Percentiles rank a stretch among this genome's conserved stretches.
These are phyloP conservation scores for Araneus ventricosus DNA, from an alignment of 1,140 invertebrate genomes.

Conservation along the genomic window DNA sequence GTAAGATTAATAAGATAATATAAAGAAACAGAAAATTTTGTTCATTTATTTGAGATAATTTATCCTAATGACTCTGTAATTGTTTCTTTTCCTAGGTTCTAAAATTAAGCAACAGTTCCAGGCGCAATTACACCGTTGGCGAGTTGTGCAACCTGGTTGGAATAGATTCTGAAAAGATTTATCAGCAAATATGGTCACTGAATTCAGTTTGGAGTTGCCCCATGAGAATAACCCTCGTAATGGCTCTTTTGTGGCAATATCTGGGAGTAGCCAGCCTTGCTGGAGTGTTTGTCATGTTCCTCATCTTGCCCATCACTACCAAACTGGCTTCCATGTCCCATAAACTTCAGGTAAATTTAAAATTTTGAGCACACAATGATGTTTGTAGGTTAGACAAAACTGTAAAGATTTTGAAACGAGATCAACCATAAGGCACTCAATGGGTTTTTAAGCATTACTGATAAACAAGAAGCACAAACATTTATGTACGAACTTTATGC, in stretches of 20 bases:
- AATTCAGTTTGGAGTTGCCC: slow-evolving; percentile 75
- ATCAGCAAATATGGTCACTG: slow-evolving; percentile 64
- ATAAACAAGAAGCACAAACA: too few relatives aligned
- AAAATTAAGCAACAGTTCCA: slow-evolving; percentile 50
- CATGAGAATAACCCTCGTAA: slow-evolving; percentile 67
- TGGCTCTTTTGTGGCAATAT: slow-evolving; percentile 76
- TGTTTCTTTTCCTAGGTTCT: slow-evolving; percentile 58
- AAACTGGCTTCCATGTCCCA: slow-evolving; percentile 78
- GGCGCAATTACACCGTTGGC: slow-evolving; percentile 75
- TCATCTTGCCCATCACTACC: slow-evolving; percentile 81
- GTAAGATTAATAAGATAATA: too few relatives aligned
- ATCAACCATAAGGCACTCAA: too few relatives aligned
- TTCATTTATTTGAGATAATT: too few relatives aligned
- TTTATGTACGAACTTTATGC: too few relatives aligned
- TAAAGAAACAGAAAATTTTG: too few relatives aligned
- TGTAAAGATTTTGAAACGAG: too few relatives aligned
- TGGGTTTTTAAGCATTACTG: too few relatives aligned
- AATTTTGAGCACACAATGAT: too few relatives aligned
- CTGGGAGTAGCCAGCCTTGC: slow-evolving; percentile 80
- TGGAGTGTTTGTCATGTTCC: slow-evolving; percentile 80
- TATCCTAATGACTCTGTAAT: too few relatives aligned
- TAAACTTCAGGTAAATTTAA: slow-evolving; percentile 56
- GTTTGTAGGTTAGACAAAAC: too few relatives aligned
- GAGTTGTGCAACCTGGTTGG: slow-evolving; percentile 77
- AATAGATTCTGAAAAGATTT: slow-evolving; percentile 76